Evolutionary conservation across 2,113 vertebrate genomes (phyloP).

Genomic region (Glaucidium brasilianum): DNA sequence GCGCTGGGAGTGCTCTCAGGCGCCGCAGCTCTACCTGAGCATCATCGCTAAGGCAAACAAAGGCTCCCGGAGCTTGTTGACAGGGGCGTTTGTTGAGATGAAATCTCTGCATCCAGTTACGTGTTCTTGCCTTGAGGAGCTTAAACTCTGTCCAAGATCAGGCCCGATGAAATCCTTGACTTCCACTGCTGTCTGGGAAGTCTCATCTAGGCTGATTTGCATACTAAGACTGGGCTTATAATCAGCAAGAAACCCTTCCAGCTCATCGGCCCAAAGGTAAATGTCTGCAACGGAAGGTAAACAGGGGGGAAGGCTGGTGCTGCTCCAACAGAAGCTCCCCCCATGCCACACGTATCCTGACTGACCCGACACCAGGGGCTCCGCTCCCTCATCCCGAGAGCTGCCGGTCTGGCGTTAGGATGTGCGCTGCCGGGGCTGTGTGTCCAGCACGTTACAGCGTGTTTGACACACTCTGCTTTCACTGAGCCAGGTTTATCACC

Average conservation of each 20-base stretch:
- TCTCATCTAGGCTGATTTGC: neutral
- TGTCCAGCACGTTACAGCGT: neutral
- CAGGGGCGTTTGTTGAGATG: neutral
- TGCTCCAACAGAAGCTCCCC: neutral
- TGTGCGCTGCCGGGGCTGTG: neutral
- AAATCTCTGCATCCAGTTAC: neutral
- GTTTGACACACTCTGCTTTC: conserved; percentile 7
- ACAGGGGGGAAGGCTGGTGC: neutral
- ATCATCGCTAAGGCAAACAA: neutral
- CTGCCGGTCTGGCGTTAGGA: neutral
- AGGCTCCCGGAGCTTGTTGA: neutral
- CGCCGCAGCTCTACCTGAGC: neutral
- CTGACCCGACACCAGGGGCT: conserved; percentile 11
- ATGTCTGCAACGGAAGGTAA: conserved; percentile 6
- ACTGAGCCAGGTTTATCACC: neutral
- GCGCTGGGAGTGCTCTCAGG: neutral
- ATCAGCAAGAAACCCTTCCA: conserved; percentile 17
- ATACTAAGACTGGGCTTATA: neutral
- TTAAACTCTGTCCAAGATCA: conserved; percentile 8
- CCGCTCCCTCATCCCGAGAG: neutral
- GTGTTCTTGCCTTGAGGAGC: neutral
- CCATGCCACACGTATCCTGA: neutral
- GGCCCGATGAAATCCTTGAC: neutral
- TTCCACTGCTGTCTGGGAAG: neutral
- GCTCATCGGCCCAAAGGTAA: conserved; percentile 19